These are phyloP conservation scores for Dasysyrphus albostriatus DNA, from an alignment of 2,888 invertebrate species.

Conservation along the genomic window DNA sequence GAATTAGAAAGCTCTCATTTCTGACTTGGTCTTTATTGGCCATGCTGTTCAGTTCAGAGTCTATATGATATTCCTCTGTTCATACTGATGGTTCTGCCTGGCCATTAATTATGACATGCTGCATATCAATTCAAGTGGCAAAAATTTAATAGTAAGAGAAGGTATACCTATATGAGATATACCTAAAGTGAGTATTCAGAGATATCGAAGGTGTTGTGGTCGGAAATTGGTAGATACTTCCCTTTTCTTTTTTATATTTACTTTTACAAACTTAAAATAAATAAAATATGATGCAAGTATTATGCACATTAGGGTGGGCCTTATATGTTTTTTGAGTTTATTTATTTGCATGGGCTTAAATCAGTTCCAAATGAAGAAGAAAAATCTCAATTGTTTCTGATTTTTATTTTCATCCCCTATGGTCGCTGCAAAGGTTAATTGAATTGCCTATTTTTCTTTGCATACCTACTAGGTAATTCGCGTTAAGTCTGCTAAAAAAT, in stretches of 20 bases:
- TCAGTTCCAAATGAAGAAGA: too few relatives aligned
- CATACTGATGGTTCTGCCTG: neutral
- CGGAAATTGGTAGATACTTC: neutral
- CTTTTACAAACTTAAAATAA: neutral
- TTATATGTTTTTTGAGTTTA: too few relatives aligned
- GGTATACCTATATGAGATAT: neutral
- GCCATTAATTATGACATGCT: neutral
- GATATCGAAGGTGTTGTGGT: neutral
- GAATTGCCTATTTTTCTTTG: too few relatives aligned
- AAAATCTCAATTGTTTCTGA: too few relatives aligned
- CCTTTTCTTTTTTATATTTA: neutral
- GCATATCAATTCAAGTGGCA: slow-evolving; percentile 4
- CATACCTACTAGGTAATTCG: too few relatives aligned
- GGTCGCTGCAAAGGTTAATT: too few relatives aligned
- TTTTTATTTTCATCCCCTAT: too few relatives aligned
- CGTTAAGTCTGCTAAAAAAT: too few relatives aligned
- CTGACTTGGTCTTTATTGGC: neutral
- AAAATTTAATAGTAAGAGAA: neutral
- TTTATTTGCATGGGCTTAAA: too few relatives aligned
- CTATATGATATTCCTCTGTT: neutral
- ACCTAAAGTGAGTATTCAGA: neutral
- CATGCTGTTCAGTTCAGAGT: neutral
- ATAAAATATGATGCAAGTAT: neutral
- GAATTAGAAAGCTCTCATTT: slow-evolving; percentile 62
- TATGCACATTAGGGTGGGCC: too few relatives aligned